A percentile compares a stretch with the other conserved stretches of the same genome.
phyloP scores from a whole-genome alignment of 2,888 invertebrate species.

The Euphydryas editha region DNA sequence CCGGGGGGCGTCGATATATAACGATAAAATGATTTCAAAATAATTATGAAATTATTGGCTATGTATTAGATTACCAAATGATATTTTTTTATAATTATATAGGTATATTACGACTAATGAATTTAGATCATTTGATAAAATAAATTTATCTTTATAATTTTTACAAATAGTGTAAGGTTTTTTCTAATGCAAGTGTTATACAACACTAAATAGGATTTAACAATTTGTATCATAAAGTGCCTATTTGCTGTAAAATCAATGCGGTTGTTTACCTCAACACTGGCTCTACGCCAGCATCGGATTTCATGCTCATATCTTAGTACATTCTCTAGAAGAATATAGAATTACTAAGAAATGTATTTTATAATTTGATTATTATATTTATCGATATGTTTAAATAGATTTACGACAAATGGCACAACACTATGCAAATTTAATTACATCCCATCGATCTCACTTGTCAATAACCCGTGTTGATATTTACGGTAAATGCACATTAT shows the following conservation, averaged over 20 bases:
- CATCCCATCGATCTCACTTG: slow-evolving; percentile 28
- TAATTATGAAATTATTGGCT: too few species aligned
- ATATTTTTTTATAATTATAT: too few species aligned
- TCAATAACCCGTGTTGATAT: slow-evolving; percentile 11
- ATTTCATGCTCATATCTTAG: not conserved
- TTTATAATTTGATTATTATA: too few species aligned
- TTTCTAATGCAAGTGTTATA: not conserved
- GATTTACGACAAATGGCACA: not conserved
- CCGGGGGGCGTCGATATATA: too few species aligned
- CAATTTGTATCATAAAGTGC: not conserved
- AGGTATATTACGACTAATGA: too few species aligned
- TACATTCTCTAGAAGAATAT: not conserved
- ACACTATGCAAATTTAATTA: slow-evolving; percentile 20
- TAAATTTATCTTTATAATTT: not conserved
- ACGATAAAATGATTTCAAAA: too few species aligned
- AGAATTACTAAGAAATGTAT: not conserved
- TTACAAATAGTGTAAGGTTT: not conserved
- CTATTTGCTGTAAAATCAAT: not conserved
- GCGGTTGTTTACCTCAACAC: slow-evolving; percentile 26
- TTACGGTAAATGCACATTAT: not conserved
- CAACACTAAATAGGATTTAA: too few species aligned
- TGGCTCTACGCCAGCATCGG: slow-evolving; percentile 23
- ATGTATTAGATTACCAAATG: too few species aligned
- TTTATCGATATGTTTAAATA: too few species aligned
- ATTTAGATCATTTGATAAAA: too few species aligned